Base-by-base conservation (phyloP, 2,888 invertebrate genomes). In the Micoletzkya japonica region DNA sequence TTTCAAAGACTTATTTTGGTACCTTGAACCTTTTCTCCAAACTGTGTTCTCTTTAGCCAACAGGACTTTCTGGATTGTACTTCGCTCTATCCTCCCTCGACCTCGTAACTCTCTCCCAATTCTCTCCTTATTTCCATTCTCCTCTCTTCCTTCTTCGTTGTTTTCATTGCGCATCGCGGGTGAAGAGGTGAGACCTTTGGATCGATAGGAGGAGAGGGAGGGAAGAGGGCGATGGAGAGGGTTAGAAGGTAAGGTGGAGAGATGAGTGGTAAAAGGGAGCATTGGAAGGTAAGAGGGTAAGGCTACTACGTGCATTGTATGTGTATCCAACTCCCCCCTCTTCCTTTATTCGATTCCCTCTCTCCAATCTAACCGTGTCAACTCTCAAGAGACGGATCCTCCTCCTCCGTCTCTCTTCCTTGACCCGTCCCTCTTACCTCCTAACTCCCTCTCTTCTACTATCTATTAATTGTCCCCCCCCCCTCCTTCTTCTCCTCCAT, bases 131-230 rank as follows among this genome's bases (percentile, higher is more conserved):
- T 32, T 59, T 14, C 30, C 30, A 7, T 14, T 56, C 56, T 56
- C 56, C 56, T 56, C 26, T 10, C 56, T 56, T 24, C n/a, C 56
- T 24, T 24, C 56, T 24, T 24, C n/a, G 7, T 56, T 24, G 10
- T 26, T 56, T 56, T 56, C 56, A 56, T 24, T 56, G 14, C 10
- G 24, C 10, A 17, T 56, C 10, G 10, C 24, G 17, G 14, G 36
- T 24, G 36, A 32, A 34, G 17, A 37, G 58, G 36, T 24, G 58
- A 58, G 58, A 28, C 37, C 37, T 26, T 59, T 39, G 39, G 57
- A 59, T 59, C 59, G 59, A 59, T 59, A 14, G 37, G 32, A 57
- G 54, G n/a, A 57, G 57, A 4, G n/a, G n/a, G 56, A 28, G 57
- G 57, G 36, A 32, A 59, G 39, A 59, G 26, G 39, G 32, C 14